Evolutionary conservation across 2,888 invertebrate species (phyloP).

Genomic region (Dryadula phaetusa): DNA sequence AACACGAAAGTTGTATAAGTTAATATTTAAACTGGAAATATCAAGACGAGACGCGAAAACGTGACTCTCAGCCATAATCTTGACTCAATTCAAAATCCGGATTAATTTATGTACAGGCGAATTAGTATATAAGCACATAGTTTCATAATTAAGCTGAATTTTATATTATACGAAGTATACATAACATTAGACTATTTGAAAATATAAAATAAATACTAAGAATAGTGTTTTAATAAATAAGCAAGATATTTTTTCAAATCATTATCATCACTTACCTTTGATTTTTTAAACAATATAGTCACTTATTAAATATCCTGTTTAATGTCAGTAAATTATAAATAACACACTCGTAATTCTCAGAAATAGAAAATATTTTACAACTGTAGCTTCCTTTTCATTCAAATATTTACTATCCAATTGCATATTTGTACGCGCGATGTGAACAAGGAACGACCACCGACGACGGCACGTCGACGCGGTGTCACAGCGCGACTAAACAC

Average conservation of each 20-base stretch:
- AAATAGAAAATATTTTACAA: neutral
- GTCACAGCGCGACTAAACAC: conserved; percentile 39
- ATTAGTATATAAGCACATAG: too few relatives aligned
- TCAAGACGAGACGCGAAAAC: neutral
- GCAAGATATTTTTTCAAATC: too few relatives aligned
- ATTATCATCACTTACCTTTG: conserved; percentile 20
- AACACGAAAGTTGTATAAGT: neutral
- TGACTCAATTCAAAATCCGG: neutral
- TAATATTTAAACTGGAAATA: neutral
- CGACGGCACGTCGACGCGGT: conserved; percentile 27
- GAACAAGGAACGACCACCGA: neutral
- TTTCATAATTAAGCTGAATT: too few relatives aligned
- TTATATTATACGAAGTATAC: too few relatives aligned
- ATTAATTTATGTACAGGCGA: too few relatives aligned
- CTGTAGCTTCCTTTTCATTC: neutral
- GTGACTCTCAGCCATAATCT: neutral
- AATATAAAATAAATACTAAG: neutral
- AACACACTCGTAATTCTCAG: neutral
- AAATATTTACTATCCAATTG: conserved; percentile 9
- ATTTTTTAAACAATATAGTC: conserved; percentile 1
- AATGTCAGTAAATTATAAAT: neutral
- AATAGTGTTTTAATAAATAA: neutral
- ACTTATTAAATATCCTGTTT: neutral
- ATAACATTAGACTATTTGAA: too few relatives aligned
- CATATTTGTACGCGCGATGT: conserved; percentile 19